Conservation (phyloP, 2,113 vertebrate genomes). For the Myiopsitta monachus region DNA sequence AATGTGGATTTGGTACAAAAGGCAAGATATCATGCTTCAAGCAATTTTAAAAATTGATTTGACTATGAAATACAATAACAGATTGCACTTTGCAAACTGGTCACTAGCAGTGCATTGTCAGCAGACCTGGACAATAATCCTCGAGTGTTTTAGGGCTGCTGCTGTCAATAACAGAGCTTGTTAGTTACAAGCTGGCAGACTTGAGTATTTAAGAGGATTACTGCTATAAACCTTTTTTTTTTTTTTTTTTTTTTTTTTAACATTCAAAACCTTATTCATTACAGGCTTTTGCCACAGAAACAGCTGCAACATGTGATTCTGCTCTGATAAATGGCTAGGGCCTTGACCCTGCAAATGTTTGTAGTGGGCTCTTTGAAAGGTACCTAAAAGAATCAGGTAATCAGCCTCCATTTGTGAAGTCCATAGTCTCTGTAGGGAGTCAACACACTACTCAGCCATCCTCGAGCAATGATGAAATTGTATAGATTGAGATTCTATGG, state of each 20-base stretch:
- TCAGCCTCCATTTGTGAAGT: neutral
- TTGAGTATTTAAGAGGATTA: conserved; percentile 78
- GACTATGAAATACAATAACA: conserved; percentile 69
- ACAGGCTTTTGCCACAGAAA: conserved; percentile 54
- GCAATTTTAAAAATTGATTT: conserved; percentile 72
- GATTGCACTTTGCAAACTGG: conserved; percentile 73
- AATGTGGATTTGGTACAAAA: conserved; percentile 12
- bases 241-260: conserved; percentile 41
- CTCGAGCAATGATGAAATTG: neutral
- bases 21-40: conserved; percentile 50
- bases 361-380: neutral
- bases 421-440: neutral
- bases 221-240: conserved; percentile 43
- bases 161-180: conserved; percentile 73
- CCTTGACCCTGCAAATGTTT: neutral
- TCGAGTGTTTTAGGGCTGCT: conserved; percentile 55
- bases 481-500: neutral
- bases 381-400: neutral
- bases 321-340: conserved; percentile 13
- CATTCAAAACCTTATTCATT: conserved; percentile 61
- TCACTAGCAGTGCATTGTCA: conserved; percentile 73
- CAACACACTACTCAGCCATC: neutral
- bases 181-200: conserved; percentile 77
- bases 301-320: conserved; percentile 18
- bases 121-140: conserved; percentile 74